Conservation (phyloP, 2,888 invertebrate genomes). For the Drosophila villosipedis region DNA sequence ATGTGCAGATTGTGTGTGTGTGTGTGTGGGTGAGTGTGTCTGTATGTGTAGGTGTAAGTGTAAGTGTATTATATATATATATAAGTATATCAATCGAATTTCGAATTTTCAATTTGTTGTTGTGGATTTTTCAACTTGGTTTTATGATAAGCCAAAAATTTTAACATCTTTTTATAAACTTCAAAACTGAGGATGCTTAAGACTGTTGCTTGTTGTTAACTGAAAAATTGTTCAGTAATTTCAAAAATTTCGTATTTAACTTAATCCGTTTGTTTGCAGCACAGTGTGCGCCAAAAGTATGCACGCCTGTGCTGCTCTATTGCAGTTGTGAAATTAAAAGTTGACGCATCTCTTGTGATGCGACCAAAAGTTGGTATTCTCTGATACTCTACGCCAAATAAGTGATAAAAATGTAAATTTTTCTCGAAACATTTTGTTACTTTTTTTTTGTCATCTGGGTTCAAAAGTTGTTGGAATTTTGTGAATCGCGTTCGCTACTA, state of each 20-base stretch:
- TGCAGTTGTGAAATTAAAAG: conserved; percentile 70
- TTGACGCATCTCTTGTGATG: conserved; percentile 28
- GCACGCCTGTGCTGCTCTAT: conserved; percentile 76
- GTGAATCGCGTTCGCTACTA: conserved; percentile 84
- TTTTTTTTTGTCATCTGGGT: conserved; percentile 36
- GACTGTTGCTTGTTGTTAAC: conserved; percentile 43
- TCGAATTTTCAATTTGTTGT: conserved; percentile 64
- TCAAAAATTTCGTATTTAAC: conserved; percentile 58
- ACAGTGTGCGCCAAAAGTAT: conserved; percentile 68
- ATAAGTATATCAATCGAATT: conserved; percentile 83
- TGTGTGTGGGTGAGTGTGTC: conserved; percentile 40
- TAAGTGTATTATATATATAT: conserved; percentile 25
- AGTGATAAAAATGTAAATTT: conserved; percentile 82
- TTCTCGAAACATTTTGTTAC: conserved; percentile 53
- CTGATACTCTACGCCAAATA: conserved; percentile 74
- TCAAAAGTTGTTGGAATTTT: conserved; percentile 67
- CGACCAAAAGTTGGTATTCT: conserved; percentile 46
- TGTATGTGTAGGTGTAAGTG: conserved; percentile 31
- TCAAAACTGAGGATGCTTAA: conserved; percentile 78
- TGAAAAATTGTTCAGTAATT: conserved; percentile 55
- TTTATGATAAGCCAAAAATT: conserved; percentile 75
- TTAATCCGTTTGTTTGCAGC: conserved; percentile 59
- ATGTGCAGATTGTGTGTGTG: conserved; percentile 53
- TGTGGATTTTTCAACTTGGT: conserved; percentile 34
- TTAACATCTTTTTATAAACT: conserved; percentile 54